These are phyloP conservation scores for Sphenodon punctatus DNA, from an alignment of 2,797 vertebrate species.

Conservation along the genomic window DNA sequence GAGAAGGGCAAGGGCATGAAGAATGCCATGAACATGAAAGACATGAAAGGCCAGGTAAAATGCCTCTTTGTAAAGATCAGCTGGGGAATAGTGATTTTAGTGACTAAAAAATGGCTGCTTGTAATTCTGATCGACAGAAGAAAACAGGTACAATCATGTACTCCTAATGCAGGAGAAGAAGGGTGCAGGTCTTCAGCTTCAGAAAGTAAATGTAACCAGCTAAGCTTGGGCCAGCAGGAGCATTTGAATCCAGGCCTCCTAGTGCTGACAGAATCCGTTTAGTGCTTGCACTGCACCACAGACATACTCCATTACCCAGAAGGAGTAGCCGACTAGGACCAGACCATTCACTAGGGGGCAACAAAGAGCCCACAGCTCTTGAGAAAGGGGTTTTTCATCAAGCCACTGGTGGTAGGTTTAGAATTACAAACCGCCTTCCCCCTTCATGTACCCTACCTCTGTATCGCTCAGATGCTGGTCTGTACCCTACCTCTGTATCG, in stretches of 20 bases:
- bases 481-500: too few relatives aligned
- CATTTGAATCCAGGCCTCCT: neutral
- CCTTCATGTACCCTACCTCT: too few relatives aligned
- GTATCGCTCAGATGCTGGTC: too few relatives aligned
- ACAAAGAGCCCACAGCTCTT: neutral
- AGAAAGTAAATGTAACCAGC: neutral
- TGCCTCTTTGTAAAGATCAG: neutral
- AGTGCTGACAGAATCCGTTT: neutral
- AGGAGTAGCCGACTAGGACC: neutral
- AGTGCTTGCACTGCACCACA: neutral
- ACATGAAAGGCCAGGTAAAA: slow-evolving; percentile 88
- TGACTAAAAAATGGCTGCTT: accelerated
- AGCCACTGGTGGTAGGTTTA: too few relatives aligned
- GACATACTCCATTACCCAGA: too few relatives aligned
- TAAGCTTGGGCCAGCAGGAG: neutral
- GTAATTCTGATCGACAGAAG: neutral
- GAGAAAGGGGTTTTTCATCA: neutral
- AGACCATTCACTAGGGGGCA: neutral
- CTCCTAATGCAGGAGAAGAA: neutral
- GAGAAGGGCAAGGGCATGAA: slow-evolving; percentile 90
- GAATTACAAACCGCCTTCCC: too few relatives aligned
- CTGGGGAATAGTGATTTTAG: neutral
- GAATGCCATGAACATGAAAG: slow-evolving; percentile 85
- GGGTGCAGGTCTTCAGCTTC: neutral
- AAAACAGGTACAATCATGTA: accelerated